phyloP scores from a whole-genome alignment of 2,797 vertebrate genomes.

The Molothrus aeneus region DNA sequence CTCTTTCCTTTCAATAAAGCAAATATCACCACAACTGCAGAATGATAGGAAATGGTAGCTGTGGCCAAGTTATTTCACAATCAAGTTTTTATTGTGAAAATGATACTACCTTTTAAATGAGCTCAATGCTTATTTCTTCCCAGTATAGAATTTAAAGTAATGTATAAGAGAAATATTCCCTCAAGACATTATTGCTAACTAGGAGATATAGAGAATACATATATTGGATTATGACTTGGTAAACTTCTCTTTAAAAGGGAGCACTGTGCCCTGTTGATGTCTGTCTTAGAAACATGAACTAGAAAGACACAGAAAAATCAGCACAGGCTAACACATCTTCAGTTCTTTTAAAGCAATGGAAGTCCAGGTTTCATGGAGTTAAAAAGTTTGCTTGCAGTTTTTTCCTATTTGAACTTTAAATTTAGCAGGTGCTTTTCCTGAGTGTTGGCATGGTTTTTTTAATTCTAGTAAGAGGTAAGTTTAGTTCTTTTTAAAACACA shows the following conservation, averaged over 20 bases:
- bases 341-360: not conserved
- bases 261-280: not conserved
- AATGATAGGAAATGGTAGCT: constrained; percentile 21
- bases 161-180: not conserved
- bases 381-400: not conserved
- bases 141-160: constrained; percentile 1
- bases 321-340: not conserved
- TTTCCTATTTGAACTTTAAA: not conserved
- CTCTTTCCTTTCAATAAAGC: not conserved
- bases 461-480: not conserved
- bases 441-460: not conserved
- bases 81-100: constrained; percentile 35
- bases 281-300: not conserved
- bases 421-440: not conserved
- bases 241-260: not conserved
- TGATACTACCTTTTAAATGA: constrained; percentile 20
- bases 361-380: not conserved
- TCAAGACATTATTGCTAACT: not conserved
- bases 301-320: not conserved
- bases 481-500: not conserved
- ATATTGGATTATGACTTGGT: not conserved
- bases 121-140: not conserved
- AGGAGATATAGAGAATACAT: not conserved
- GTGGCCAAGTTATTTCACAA: not conserved
- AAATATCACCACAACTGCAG: not conserved